Conservation (phyloP, 2,888 invertebrate species). For the Ctenicera cuprea region DNA sequence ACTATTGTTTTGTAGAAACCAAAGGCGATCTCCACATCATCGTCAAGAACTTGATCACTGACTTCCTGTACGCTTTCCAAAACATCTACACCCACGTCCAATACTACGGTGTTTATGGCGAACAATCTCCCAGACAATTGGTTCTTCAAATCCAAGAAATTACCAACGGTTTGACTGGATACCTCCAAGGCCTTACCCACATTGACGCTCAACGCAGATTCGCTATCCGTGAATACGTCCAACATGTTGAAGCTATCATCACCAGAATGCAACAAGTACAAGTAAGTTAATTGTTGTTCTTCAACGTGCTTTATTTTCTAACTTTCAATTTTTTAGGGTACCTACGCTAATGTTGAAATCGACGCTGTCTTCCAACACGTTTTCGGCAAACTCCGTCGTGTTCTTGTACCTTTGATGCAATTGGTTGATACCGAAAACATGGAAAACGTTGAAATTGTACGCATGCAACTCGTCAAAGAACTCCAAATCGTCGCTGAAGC, state of each 20-base stretch:
- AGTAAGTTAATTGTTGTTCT: no score
- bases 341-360: neutral
- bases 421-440: neutral
- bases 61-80: constrained; percentile 6
- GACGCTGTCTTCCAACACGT: neutral
- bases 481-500: neutral
- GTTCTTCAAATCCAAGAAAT: no score
- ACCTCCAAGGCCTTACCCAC: neutral
- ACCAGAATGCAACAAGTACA: no score
- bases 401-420: neutral
- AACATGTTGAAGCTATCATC: constrained; percentile 5
- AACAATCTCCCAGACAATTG: no score
- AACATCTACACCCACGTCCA: constrained; percentile 19
- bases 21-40: neutral
- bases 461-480: neutral
- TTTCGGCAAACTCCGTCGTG: neutral
- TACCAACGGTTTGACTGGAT: neutral
- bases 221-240: constrained; percentile 2
- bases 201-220: neutral
- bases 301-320: no score
- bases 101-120: neutral
- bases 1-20: neutral
- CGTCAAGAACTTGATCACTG: constrained; percentile 26
- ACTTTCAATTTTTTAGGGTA: neutral
- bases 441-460: neutral